Conservation (phyloP, 2,797 vertebrate species). For the Sphenodon punctatus region DNA sequence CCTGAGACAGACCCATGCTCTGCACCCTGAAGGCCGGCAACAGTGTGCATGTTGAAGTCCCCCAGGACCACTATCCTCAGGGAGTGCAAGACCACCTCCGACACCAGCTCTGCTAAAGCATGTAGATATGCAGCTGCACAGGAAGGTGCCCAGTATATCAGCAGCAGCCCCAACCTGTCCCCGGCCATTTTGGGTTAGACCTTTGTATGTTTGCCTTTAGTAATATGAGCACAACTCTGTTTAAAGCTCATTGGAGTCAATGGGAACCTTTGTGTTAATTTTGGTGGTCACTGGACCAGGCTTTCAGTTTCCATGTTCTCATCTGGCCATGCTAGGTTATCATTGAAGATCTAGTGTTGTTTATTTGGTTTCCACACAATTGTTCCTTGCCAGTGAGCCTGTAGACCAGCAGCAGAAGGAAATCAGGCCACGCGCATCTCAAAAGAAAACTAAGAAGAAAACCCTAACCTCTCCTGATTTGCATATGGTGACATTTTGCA, state of each 20-base stretch:
- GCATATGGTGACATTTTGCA: slow-evolving; percentile 99
- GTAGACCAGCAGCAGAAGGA: neutral
- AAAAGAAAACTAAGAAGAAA: slow-evolving; percentile 90
- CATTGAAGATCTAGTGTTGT: neutral
- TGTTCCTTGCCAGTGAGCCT: neutral
- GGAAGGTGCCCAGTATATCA: too few species aligned
- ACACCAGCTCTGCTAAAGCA: too few species aligned
- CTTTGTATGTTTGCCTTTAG: neutral
- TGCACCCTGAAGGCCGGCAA: too few species aligned
- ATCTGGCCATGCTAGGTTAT: neutral
- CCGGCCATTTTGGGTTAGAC: neutral
- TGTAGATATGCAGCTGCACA: too few species aligned
- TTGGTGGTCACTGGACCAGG: neutral
- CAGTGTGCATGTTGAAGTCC: too few species aligned
- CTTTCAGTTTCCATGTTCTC: neutral
- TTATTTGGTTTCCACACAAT: neutral
- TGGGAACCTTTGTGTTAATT: too few species aligned
- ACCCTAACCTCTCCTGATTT: slow-evolving; percentile 88
- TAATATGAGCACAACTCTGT: neutral
- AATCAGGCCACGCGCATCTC: slow-evolving; percentile 75
- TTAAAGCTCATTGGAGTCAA: neutral
- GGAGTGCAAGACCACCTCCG: too few species aligned
- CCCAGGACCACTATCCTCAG: too few species aligned
- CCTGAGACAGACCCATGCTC: too few species aligned
- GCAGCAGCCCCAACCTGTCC: too few species aligned